Percentiles rank a stretch among this genome's conserved stretches.
Evolutionary conservation across 2,113 vertebrate species (phyloP).

Genomic region (Epinephelus moara): DNA sequence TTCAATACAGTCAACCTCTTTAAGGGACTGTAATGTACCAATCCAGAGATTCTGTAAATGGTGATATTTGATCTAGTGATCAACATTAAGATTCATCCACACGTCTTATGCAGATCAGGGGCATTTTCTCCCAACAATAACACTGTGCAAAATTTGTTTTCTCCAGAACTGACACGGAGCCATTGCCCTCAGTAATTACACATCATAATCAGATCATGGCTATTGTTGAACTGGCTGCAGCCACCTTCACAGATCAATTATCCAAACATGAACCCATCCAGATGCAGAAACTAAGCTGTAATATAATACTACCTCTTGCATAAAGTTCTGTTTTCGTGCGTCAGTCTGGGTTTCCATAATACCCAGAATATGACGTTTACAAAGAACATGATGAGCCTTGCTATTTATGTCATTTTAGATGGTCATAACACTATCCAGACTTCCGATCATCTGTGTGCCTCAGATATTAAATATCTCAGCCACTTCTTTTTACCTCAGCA

Average conservation of each 20-base stretch:
- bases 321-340: neutral
- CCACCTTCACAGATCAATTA: neutral
- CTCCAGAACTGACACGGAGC: neutral
- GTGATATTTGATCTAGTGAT: neutral
- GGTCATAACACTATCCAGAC: neutral
- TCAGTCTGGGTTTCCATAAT: conserved; percentile 4
- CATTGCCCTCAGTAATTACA: neutral
- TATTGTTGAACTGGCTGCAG: neutral
- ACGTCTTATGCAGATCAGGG: neutral
- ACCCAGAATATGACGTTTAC: neutral
- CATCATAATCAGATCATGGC: neutral
- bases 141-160: neutral
- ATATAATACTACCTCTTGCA: neutral
- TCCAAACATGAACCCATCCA: conserved; percentile 14
- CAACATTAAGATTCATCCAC: neutral
- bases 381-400: neutral
- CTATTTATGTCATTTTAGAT: neutral
- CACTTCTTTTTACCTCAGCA: neutral
- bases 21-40: neutral
- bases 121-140: neutral
- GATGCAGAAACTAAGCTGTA: neutral
- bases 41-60: neutral
- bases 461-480: neutral
- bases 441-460: neutral
- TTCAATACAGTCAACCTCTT: neutral